These are phyloP conservation scores for Corythucha ciliata DNA, from an alignment of 2,888 invertebrate genomes.

Conservation along the genomic window DNA sequence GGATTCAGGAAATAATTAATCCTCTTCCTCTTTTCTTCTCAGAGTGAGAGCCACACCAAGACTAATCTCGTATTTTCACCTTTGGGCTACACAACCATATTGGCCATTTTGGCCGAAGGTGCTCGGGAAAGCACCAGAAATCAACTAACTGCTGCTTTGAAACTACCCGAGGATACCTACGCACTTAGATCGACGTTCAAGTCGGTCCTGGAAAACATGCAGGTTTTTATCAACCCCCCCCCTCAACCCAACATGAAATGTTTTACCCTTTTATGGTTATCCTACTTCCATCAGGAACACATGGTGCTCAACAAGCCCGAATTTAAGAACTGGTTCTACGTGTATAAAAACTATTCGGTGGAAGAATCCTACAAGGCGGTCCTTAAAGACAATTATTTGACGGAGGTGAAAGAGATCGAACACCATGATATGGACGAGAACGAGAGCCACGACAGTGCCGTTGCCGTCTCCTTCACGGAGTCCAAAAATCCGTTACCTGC, in stretches of 20 bases:
- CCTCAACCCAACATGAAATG: no score
- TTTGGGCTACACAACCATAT: constrained; percentile 52
- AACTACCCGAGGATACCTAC: constrained; percentile 47
- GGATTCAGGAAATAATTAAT: not conserved
- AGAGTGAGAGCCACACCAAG: constrained; percentile 13
- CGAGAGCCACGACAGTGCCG: constrained; percentile 39
- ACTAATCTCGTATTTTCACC: constrained; percentile 56
- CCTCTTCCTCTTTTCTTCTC: constrained; percentile 1
- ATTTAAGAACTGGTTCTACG: constrained; percentile 56
- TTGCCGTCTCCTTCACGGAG: constrained; percentile 38
- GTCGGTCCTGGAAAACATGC: constrained; percentile 46
- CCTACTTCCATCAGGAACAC: constrained; percentile 35
- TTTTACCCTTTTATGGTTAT: no score
- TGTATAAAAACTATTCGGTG: constrained; percentile 56
- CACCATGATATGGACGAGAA: constrained; percentile 41
- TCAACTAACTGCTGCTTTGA: constrained; percentile 49
- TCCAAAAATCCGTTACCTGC: no score
- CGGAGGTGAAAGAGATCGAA: constrained; percentile 52
- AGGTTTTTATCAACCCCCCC: constrained; percentile 41
- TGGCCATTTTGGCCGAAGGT: constrained; percentile 56
- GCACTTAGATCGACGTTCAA: constrained; percentile 46
- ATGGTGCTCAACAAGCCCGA: constrained; percentile 47
- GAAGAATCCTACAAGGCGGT: constrained; percentile 52
- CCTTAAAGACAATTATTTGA: constrained; percentile 51
- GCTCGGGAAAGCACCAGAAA: constrained; percentile 51